Percentiles rank a stretch among this genome's conserved stretches.
phyloP scores from a whole-genome alignment of 2,888 invertebrate species.

The Caenorhabditis panamensis region DNA sequence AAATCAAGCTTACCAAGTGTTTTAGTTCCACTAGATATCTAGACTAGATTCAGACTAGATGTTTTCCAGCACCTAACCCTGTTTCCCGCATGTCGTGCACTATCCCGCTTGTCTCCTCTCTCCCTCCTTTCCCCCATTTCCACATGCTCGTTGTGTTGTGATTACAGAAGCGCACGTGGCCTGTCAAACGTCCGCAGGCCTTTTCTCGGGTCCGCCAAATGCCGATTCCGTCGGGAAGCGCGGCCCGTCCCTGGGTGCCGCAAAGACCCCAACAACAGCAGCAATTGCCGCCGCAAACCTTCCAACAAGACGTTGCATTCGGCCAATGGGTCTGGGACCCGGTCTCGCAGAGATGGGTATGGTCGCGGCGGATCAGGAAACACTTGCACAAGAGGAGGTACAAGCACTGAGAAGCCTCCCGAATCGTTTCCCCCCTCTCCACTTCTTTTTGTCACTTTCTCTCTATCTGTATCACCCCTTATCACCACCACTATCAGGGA shows the following conservation, averaged over 20 bases:
- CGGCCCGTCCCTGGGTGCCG: constrained; percentile 28
- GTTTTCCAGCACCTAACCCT: no score
- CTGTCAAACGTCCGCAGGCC: constrained; percentile 69
- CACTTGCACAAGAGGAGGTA: constrained; percentile 36
- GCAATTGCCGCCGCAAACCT: constrained; percentile 28
- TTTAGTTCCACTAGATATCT: no score
- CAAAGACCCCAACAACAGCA: constrained; percentile 46
- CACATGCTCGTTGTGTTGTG: constrained; percentile 64
- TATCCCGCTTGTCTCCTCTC: background rate
- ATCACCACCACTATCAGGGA: background rate
- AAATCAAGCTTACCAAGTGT: no score
- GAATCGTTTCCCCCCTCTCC: no score
- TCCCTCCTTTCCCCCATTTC: background rate
- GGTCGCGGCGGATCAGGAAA: constrained; percentile 57
- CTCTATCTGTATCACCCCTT: background rate
- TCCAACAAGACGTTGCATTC: constrained; percentile 30
- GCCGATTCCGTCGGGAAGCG: constrained; percentile 64
- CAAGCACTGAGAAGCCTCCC: constrained; percentile 45
- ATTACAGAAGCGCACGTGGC: constrained; percentile 48
- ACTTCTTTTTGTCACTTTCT: constrained; percentile 3
- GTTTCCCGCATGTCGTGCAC: no score
- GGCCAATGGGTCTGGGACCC: constrained; percentile 72
- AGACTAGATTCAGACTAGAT: no score
- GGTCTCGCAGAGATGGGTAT: constrained; percentile 66
- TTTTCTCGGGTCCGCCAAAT: constrained; percentile 74